Base-by-base conservation (phyloP, 2,888 invertebrate species). In the Eristalis arbustorum region DNA sequence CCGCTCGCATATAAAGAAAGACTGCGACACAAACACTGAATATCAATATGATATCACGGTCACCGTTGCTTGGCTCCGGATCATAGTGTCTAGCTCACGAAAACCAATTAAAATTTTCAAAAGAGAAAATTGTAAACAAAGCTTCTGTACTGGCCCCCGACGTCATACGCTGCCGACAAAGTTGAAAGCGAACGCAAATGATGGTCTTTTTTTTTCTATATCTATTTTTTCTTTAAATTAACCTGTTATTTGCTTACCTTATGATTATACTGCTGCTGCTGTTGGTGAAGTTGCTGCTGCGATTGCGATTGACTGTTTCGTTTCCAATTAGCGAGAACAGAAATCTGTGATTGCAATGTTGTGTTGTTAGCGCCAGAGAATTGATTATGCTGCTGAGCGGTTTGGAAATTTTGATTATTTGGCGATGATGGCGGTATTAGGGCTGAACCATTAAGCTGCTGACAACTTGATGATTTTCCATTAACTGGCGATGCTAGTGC, bases 401-500 rank as follows among this genome's bases (percentile, higher is more conserved):
- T 67, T 75, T 83, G 88, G 3, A 72, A 76, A 42, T 80, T 79
- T 61, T 77, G 74, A 63, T 22, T 79, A 71, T 57, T 67, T 61
- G 71, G 37, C 63, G 73, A 64, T 34, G 83, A n/a, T n/a, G 77
- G 62, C 13, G 68, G 18, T 25, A 88, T 76, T 18, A 85, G 31
- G 74, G 74, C 63, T 79, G 75, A 66, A 61, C 83, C 88, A 76
- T 83, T 89, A 11, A 85, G 62, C 57, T 88, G 89, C 22, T 89
- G 88, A 37, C 80, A 84, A 79, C 82, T 88, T 8, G 82, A 68
- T 4, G 88, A 82, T 69, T 88, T 88, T 14, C 83, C 87, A 83
- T 87, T 87, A 34, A 87, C 75, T 28, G 89, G 88, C 64, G 89
- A 69, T 68, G 89, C 88, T 59, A 90, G 67, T 66, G 89, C 88